Evolutionary conservation across 2,888 invertebrate species (phyloP).

Genomic region (Plagodis pulveraria): DNA sequence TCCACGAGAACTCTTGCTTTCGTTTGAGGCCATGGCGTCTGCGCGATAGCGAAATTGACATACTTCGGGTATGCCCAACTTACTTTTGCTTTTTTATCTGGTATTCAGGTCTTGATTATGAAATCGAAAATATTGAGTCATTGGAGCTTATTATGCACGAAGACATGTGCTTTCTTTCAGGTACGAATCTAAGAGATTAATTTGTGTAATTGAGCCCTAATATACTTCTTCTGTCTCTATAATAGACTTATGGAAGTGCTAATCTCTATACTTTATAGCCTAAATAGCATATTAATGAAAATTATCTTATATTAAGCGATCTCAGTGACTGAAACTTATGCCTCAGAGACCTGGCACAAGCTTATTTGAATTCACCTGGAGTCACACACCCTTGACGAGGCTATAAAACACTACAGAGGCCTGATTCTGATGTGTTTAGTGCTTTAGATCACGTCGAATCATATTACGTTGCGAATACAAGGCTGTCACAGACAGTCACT

Average conservation of each 20-base stretch:
- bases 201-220: background rate
- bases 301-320: too few relatives aligned
- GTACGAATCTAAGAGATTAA: constrained; percentile 2
- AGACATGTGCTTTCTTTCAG: constrained; percentile 46
- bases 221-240: background rate
- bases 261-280: too few relatives aligned
- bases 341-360: constrained; percentile 10
- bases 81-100: constrained; percentile 74
- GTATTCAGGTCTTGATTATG: constrained; percentile 78
- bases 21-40: constrained; percentile 75
- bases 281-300: too few relatives aligned
- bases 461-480: constrained; percentile 68
- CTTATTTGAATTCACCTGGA: constrained; percentile 30
- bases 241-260: too few relatives aligned
- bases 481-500: constrained; percentile 78
- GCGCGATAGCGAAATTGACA: constrained; percentile 82
- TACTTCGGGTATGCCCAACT: constrained; percentile 65
- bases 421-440: constrained; percentile 51
- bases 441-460: constrained; percentile 63
- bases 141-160: constrained; percentile 51
- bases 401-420: constrained; percentile 28
- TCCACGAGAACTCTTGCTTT: constrained; percentile 74
- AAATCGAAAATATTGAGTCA: constrained; percentile 77
- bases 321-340: too few relatives aligned
- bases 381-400: constrained; percentile 27